Percentiles rank a stretch among this genome's conserved stretches.
Evolutionary conservation across 2,113 vertebrate genomes (phyloP).

Genomic region (Spea bombifrons): DNA sequence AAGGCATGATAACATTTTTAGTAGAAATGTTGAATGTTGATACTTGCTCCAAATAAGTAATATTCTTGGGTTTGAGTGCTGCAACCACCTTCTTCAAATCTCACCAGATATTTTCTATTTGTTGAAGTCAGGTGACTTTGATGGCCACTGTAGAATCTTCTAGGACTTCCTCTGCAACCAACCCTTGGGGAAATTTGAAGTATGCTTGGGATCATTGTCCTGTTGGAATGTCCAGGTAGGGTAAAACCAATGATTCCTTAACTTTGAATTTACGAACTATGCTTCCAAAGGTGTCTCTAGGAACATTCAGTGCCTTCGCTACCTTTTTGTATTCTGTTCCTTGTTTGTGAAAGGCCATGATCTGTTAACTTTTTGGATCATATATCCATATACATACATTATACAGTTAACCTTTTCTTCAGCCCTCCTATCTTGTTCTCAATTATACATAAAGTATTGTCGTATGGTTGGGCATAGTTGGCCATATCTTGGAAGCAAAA

Average conservation of each 20-base stretch:
- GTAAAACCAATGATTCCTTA: background rate
- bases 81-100: background rate
- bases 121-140: background rate
- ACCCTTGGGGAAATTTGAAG: background rate
- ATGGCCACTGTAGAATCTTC: background rate
- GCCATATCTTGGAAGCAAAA: background rate
- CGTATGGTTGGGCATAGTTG: background rate
- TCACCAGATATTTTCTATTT: background rate
- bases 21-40: too few species aligned
- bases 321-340: slow-evolving; percentile 3
- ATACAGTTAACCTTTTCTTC: too few species aligned
- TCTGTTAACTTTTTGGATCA: background rate
- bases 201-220: background rate
- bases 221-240: background rate
- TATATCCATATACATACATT: background rate
- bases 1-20: too few species aligned
- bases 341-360: background rate
- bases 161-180: background rate
- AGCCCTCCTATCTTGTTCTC: too few species aligned
- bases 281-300: slow-evolving; percentile 4
- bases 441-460: background rate
- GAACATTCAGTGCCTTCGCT: slow-evolving; percentile 1
- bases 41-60: background rate
- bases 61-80: background rate
- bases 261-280: background rate